Conservation (phyloP, 2,888 invertebrate species). For the Caenorhabditis sulstoni region DNA sequence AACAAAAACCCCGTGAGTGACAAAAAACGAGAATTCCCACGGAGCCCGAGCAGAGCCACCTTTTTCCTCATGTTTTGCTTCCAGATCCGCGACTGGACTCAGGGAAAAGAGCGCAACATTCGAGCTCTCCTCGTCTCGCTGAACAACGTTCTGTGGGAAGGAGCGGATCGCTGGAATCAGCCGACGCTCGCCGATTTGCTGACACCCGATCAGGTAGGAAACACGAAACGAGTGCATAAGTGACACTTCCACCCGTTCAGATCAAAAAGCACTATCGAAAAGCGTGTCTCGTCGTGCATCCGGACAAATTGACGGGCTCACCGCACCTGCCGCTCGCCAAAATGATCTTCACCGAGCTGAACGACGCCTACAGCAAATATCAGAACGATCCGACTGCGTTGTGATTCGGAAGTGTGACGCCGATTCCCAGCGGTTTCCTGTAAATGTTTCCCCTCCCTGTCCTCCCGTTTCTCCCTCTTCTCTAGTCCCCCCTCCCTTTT, state of each 20-base stretch:
- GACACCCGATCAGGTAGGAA: conserved; percentile 89
- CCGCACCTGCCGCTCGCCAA: conserved; percentile 92
- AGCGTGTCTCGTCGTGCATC: conserved; percentile 97
- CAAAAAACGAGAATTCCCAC: too few species aligned
- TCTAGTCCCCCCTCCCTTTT: too few species aligned
- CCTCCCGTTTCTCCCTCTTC: too few species aligned
- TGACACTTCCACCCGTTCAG: too few species aligned
- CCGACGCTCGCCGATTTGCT: conserved; percentile 96
- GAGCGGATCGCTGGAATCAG: conserved; percentile 90
- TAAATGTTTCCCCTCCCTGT: too few species aligned
- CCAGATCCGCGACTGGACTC: conserved; percentile 87
- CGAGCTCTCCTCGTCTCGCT: conserved; percentile 94
- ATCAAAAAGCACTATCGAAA: conserved; percentile 96
- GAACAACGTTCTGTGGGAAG: conserved; percentile 86
- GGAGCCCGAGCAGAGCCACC: too few species aligned
- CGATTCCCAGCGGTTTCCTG: conserved; percentile 32
- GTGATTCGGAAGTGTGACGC: conserved; percentile 43
- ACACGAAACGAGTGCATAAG: too few species aligned
- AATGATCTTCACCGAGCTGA: conserved; percentile 97
- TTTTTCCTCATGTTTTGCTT: too few species aligned
- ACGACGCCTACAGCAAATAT: conserved; percentile 97
- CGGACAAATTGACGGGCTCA: conserved; percentile 87
- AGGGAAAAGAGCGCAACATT: conserved; percentile 96
- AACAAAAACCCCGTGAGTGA: too few species aligned
- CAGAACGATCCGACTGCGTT: conserved; percentile 41